Evolutionary conservation across 2,888 invertebrate genomes (phyloP).

Genomic region (Oscheius sp.): DNA sequence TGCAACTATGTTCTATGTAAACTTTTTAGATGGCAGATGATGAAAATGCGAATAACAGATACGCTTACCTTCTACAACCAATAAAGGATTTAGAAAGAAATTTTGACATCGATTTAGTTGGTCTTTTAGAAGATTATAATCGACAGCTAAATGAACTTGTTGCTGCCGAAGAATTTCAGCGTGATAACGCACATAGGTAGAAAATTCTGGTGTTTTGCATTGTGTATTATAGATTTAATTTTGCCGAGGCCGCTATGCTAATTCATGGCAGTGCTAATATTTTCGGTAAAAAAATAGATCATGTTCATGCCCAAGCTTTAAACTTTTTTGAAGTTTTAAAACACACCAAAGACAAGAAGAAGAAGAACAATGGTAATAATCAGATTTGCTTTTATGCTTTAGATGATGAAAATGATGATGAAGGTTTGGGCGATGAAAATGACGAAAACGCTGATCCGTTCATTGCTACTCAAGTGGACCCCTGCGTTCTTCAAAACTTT

Average conservation of each 20-base stretch:
- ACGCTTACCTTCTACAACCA: constrained; percentile 41
- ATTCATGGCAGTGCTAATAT: constrained; percentile 80
- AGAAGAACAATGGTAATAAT: constrained; percentile 16
- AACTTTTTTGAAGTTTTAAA: constrained; percentile 26
- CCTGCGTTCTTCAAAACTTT: constrained; percentile 16
- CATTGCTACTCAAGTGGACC: background rate
- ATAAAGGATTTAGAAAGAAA: constrained; percentile 44
- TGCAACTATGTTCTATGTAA: background rate
- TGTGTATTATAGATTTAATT: constrained; percentile 75
- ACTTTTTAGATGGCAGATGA: constrained; percentile 24
- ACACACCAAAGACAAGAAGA: constrained; percentile 16
- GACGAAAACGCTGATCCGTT: constrained; percentile 18
- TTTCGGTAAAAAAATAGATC: constrained; percentile 78
- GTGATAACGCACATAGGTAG: constrained; percentile 29
- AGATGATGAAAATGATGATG: constrained; percentile 18
- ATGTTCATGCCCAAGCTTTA: constrained; percentile 17
- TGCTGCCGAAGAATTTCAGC: constrained; percentile 13
- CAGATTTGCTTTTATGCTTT: too few relatives aligned
- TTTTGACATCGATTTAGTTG: constrained; percentile 38
- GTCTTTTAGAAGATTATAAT: constrained; percentile 17
- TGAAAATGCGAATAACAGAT: constrained; percentile 21
- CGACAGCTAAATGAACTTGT: constrained; percentile 6
- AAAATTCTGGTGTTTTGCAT: background rate
- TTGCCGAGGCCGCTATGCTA: constrained; percentile 82
- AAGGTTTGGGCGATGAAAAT: constrained; percentile 11